Evolutionary conservation across 2,888 invertebrate genomes (phyloP), one percentile per base, ranked within the genome.

Genomic region (Philopedon plagiatum): DNA sequence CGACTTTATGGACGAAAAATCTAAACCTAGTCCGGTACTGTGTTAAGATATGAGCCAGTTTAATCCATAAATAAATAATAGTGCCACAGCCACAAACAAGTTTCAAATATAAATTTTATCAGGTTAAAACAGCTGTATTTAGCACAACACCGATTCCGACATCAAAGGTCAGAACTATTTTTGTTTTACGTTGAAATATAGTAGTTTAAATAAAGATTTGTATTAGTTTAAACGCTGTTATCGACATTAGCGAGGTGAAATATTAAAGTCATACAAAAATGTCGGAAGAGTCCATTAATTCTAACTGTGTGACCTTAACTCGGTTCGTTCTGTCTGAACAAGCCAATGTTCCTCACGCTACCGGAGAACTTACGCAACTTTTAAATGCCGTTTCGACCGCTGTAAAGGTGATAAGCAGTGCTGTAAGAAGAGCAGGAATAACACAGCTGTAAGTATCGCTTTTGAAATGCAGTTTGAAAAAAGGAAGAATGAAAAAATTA

Each of bases 401-500:
- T 1, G 94, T 98, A 64, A 99, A 99, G 88, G 98, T 98, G 39
- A 96, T 98, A 77, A 97, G 98, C 74, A 94, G 97, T 41, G 98
- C 98, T 64, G 99, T 99, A 1, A 91, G 99, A 78, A 97, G 96
- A 88, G 98, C 98, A 80, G 99, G 99, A 73, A 96, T 99, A 79
- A 96, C 97, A 71, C 94, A 96, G 86, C 87, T 98, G 96, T 97
- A 87, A 91, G 94, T 92, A 49, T n/a, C n/a, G n/a, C n/a, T n/a
- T n/a, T n/a, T n/a, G n/a, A n/a, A n/a, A n/a, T n/a, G n/a, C n/a
- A n/a, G n/a, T n/a, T n/a, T n/a, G n/a, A n/a, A n/a, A n/a, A n/a
- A n/a, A n/a, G n/a, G n/a, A n/a, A n/a, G n/a, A n/a, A n/a, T n/a
- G n/a, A n/a, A n/a, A n/a, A n/a, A n/a, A n/a, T n/a, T n/a, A n/a